Evolutionary conservation across 2,888 invertebrate genomes (phyloP), one percentile per base, ranked within the genome.

Genomic region (Arctia plantaginis): DNA sequence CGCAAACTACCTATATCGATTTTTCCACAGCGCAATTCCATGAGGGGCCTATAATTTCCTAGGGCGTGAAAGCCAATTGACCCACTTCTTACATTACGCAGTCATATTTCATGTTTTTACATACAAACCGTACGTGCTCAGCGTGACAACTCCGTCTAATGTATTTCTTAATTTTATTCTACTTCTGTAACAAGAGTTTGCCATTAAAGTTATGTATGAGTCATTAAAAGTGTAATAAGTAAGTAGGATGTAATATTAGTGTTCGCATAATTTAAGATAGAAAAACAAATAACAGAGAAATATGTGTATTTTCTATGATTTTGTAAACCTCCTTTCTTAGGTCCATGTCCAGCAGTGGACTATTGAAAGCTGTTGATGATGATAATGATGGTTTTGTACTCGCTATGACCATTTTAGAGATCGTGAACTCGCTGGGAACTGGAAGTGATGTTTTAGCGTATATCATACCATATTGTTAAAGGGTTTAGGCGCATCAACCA

Each of bases 51-150:
- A 80, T 85, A 86, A 85, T 86, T 86, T 82, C 70, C 77, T 79
- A 77, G 71, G 81, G 78, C 79, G 80, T 75, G 71, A 80, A 76
- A 85, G 82, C 82, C 86, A 87, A 88, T 89, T 89, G 90, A 90
- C 90, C 90, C 74, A 90, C 82, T 89, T 89, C 77, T 74, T 76
- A 74, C 89, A 82, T 88, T 89, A 85, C 78, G 73, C 78, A 78
- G 81, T 64, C 66, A 70, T 62, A 74, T 71, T 75, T 59, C 68
- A 67, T 59, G 44, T 72, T 76, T 90, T 90, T 91, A 89, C 89
- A 89, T 89, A 90, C 87, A 87, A 79, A 79, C 47, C 75, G 77
- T 33, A 88, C 91, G 90, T 90, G 90, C 84, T 81, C 47, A 30
- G 85, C 80, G 75, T 81, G 78, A 72, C 39, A 77, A 80, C 67